These are phyloP conservation scores for Amniataba percoides DNA, from an alignment of 2,797 vertebrate genomes.

Conservation along the genomic window DNA sequence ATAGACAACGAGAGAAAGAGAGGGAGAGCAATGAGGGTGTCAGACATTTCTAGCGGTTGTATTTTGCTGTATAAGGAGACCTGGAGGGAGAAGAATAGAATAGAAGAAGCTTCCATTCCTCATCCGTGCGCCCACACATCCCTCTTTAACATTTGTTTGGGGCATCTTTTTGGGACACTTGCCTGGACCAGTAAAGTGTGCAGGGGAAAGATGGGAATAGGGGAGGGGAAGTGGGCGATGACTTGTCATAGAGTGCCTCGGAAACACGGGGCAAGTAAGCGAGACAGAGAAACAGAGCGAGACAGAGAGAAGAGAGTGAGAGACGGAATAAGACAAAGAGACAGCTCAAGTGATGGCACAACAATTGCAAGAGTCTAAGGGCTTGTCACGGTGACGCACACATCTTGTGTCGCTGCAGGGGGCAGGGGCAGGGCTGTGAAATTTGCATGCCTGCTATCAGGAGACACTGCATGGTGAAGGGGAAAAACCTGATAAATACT, in stretches of 20 bases:
- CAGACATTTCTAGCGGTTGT: constrained; percentile 64
- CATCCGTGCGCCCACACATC: constrained; percentile 26
- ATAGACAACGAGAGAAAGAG: not conserved
- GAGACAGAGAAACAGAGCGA: constrained; percentile 11
- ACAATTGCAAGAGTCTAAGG: constrained; percentile 45
- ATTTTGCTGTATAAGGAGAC: constrained; percentile 59
- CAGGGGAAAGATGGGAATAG: not conserved
- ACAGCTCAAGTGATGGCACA: constrained; percentile 50
- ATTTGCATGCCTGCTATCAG: constrained; percentile 32
- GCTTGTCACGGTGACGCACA: constrained; percentile 44
- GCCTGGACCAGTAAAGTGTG: constrained; percentile 47
- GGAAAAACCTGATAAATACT: constrained; percentile 7
- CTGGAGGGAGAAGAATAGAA: constrained; percentile 53
- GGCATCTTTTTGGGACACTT: constrained; percentile 53
- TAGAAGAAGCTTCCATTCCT: constrained; percentile 36
- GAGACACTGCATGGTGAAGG: constrained; percentile 1
- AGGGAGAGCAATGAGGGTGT: constrained; percentile 49
- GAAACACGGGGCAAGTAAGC: constrained; percentile 31
- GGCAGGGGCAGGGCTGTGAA: constrained; percentile 5
- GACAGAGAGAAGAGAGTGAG: constrained; percentile 20
- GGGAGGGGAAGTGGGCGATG: not conserved
- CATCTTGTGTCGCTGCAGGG: constrained; percentile 38
- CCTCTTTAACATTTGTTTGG: constrained; percentile 59
- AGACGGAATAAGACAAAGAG: constrained; percentile 42
- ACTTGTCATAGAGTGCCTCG: constrained; percentile 44